Evolutionary conservation across 2,888 invertebrate species (phyloP).

Genomic region (Nymphalis c-album): DNA sequence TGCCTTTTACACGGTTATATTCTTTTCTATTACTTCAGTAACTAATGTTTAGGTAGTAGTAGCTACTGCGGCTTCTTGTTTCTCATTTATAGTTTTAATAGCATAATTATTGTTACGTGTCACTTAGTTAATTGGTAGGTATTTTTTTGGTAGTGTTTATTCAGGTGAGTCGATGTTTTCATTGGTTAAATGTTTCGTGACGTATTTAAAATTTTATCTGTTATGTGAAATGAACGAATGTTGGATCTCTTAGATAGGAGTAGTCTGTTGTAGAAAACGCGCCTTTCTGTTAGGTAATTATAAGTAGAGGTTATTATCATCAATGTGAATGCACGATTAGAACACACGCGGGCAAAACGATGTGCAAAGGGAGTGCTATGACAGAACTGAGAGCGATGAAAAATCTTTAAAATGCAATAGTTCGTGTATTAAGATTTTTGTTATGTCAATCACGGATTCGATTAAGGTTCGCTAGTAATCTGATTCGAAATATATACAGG

Average conservation of each 20-base stretch:
- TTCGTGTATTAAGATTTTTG: too few species aligned
- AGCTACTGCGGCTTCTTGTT: constrained; percentile 7
- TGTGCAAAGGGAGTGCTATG: constrained; percentile 6
- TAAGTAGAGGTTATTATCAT: constrained; percentile 59
- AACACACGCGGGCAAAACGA: constrained; percentile 36
- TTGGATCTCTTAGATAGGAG: constrained; percentile 41
- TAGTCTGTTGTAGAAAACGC: constrained; percentile 56
- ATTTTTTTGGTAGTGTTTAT: not conserved
- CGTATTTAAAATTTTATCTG: constrained; percentile 43
- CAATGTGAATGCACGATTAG: constrained; percentile 71
- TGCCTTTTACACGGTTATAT: constrained; percentile 75
- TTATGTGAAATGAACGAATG: constrained; percentile 26
- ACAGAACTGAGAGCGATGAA: too few species aligned
- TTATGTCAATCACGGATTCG: too few species aligned
- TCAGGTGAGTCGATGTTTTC: constrained; percentile 4
- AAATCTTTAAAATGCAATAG: too few species aligned
- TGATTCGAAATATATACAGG: too few species aligned
- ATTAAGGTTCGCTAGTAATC: too few species aligned
- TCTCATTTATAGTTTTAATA: constrained; percentile 10
- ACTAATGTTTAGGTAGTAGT: constrained; percentile 1
- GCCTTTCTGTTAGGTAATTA: constrained; percentile 71
- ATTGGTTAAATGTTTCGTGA: constrained; percentile 7
- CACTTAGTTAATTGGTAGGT: constrained; percentile 17
- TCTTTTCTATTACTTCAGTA: constrained; percentile 39
- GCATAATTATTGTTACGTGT: not conserved